Percentiles rank a stretch among this genome's conserved stretches.
phyloP scores from a whole-genome alignment of 1,140 invertebrate genomes.

The Drosophila pseudoobscura region DNA sequence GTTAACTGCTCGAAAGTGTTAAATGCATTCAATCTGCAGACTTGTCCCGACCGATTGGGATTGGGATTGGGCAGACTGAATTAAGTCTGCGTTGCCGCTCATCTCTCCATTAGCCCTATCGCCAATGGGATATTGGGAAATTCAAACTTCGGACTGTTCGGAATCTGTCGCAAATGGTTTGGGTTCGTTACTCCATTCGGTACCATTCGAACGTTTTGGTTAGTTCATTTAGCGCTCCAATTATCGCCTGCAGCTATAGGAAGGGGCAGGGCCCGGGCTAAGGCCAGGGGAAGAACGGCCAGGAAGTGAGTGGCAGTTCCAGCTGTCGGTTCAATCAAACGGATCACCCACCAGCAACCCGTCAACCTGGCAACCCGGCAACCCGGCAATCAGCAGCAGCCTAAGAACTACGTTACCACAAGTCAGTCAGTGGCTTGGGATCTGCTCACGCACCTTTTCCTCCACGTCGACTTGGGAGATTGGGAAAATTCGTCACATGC shows the following conservation, averaged over 20 bases:
- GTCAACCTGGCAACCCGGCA: conserved; percentile 3
- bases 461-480: neutral
- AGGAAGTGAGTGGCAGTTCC: conserved; percentile 30
- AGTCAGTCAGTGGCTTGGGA: conserved; percentile 1
- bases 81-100: conserved; percentile 10
- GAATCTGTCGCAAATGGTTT: conserved; percentile 9
- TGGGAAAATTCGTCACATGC: conserved; percentile 74
- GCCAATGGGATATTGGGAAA: too few species aligned
- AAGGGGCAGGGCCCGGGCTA: neutral
- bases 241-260: conserved; percentile 54
- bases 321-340: conserved; percentile 70
- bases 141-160: conserved; percentile 7
- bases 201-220: conserved; percentile 38
- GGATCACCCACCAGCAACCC: conserved; percentile 44
- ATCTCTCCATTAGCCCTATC: conserved; percentile 39
- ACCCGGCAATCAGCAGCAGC: too few species aligned
- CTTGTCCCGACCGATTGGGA: conserved; percentile 21
- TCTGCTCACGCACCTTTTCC: conserved; percentile 55
- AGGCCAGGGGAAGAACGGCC: too few species aligned
- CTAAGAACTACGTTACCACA: conserved; percentile 6
- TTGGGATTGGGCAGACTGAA: conserved; percentile 20
- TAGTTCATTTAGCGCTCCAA: conserved; percentile 70
- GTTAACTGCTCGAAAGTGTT: conserved; percentile 69
- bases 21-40: conserved; percentile 66
- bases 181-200: neutral